These are phyloP conservation scores for Microdon myrmicae DNA, from an alignment of 2,888 invertebrate genomes.

Conservation along the genomic window DNA sequence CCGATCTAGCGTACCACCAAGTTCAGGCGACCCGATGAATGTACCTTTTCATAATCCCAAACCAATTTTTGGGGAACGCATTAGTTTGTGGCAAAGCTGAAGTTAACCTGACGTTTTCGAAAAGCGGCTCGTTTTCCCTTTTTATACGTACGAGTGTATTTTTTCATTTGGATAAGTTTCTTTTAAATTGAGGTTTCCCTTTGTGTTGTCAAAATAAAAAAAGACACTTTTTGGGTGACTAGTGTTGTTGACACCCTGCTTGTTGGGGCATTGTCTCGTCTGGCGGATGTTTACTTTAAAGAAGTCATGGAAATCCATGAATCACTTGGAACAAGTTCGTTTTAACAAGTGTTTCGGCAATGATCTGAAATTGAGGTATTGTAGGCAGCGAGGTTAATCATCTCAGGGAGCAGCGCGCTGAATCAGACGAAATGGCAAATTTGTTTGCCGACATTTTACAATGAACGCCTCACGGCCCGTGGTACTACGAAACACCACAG, in stretches of 20 bases:
- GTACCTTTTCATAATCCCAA: constrained; percentile 33
- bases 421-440: too few species aligned
- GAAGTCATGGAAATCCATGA: constrained; percentile 27
- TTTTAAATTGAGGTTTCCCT: constrained; percentile 22
- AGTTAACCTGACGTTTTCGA: constrained; percentile 2
- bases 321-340: constrained; percentile 23
- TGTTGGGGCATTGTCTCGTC: constrained; percentile 32
- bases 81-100: constrained; percentile 12
- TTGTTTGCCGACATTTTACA: too few species aligned
- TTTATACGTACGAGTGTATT: too few species aligned
- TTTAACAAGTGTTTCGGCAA: constrained; percentile 33
- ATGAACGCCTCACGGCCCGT: too few species aligned
- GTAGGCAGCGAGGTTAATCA: too few species aligned
- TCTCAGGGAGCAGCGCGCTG: too few species aligned
- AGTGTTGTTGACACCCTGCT: constrained; percentile 38
- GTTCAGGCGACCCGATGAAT: constrained; percentile 25
- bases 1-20: constrained; percentile 32
- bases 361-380: constrained; percentile 2
- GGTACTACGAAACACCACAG: too few species aligned
- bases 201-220: constrained; percentile 22
- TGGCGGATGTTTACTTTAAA: constrained; percentile 37
- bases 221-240: constrained; percentile 12
- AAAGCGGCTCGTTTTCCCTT: constrained; percentile 28
- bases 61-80: constrained; percentile 20
- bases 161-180: constrained; percentile 24